A percentile compares a stretch with the other conserved stretches of the same genome.
phyloP scores from a whole-genome alignment of 2,113 vertebrate genomes.

The Poicephalus gulielmi region DNA sequence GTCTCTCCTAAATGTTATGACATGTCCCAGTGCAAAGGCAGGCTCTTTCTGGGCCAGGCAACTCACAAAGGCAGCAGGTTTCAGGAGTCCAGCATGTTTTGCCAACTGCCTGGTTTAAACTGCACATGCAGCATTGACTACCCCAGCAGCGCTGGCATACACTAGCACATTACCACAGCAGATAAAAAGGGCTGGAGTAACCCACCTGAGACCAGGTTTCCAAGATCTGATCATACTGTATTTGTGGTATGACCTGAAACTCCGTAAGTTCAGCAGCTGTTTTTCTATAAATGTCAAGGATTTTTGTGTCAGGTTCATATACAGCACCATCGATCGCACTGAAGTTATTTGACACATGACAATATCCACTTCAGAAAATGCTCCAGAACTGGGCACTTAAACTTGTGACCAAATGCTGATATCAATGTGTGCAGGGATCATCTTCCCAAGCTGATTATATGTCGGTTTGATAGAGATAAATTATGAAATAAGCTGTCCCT shows the following conservation, averaged over 20 bases:
- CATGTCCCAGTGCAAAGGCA: neutral
- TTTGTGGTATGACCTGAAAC: neutral
- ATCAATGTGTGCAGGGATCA: neutral
- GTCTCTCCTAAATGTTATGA: neutral
- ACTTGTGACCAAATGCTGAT: neutral
- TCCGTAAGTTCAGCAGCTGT: neutral
- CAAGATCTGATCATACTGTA: neutral
- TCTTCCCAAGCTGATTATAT: neutral
- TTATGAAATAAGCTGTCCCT: neutral
- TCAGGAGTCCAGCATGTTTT: neutral
- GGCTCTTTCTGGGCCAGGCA: neutral
- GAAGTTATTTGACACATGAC: neutral
- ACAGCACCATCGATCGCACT: accelerated
- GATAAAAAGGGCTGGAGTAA: neutral
- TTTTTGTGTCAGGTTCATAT: neutral
- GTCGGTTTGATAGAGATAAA: neutral
- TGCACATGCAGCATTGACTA: accelerated
- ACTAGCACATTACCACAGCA: neutral
- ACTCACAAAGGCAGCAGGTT: neutral
- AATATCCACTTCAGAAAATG: neutral
- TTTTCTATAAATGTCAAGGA: neutral
- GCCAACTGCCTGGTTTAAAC: neutral
- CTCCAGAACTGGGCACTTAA: neutral
- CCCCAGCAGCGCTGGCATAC: neutral
- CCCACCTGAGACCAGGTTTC: neutral